Evolutionary conservation across 2,113 vertebrate species (phyloP).

Genomic region (Zingel zingel): DNA sequence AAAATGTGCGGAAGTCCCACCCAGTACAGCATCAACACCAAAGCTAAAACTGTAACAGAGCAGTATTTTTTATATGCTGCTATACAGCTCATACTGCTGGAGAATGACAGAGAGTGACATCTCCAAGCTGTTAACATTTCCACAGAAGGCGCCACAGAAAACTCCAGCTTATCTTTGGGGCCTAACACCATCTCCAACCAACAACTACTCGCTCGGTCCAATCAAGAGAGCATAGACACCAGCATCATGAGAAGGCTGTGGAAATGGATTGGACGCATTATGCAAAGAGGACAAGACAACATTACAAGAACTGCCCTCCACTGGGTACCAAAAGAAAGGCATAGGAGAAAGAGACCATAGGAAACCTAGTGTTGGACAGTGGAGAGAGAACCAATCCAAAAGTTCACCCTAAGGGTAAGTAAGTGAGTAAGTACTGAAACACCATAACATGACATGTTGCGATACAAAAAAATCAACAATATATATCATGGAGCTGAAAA

Average conservation of each 20-base stretch:
- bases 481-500: not conserved
- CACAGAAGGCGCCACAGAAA: not conserved
- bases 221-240: not conserved
- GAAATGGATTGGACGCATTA: not conserved
- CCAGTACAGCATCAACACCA: not conserved
- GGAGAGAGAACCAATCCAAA: not conserved
- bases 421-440: not conserved
- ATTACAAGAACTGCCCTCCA: not conserved
- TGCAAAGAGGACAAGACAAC: not conserved
- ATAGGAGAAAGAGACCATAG: not conserved
- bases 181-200: not conserved
- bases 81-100: not conserved
- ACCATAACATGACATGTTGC: not conserved
- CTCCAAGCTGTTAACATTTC: not conserved
- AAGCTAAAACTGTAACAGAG: not conserved
- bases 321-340: not conserved
- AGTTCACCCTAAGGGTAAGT: not conserved
- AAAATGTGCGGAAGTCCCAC: too few species aligned
- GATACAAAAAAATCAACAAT: not conserved
- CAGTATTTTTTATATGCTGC: not conserved
- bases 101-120: not conserved
- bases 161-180: not conserved
- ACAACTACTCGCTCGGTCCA: not conserved
- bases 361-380: not conserved
- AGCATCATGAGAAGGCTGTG: not conserved